A percentile compares a stretch with the other conserved stretches of the same genome.
phyloP scores from a whole-genome alignment of 2,113 vertebrate species.

The Carassius auratus region DNA sequence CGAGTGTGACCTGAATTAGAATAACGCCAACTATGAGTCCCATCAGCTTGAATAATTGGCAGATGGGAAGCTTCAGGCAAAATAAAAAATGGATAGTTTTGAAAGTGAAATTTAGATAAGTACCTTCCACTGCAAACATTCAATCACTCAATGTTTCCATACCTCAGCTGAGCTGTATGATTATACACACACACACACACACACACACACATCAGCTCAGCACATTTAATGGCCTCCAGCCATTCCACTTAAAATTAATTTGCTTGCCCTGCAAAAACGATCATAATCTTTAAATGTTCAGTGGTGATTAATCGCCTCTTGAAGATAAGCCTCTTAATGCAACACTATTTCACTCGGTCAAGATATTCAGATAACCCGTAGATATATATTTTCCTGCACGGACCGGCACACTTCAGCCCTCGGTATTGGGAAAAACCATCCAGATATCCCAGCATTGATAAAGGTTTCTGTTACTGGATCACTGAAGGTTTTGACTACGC shows the following conservation, averaged over 20 bases:
- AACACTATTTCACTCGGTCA: slow-evolving; percentile 19
- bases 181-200: slow-evolving; percentile 40
- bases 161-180: slow-evolving; percentile 42
- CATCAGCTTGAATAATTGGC: slow-evolving; percentile 42
- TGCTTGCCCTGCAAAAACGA: slow-evolving; percentile 45
- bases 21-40: slow-evolving; percentile 14
- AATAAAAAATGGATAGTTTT: slow-evolving; percentile 47
- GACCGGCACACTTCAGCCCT: not conserved
- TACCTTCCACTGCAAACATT: slow-evolving; percentile 39
- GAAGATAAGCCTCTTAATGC: slow-evolving; percentile 37
- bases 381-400: slow-evolving; percentile 7
- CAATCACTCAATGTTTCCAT: slow-evolving; percentile 10
- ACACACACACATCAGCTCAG: slow-evolving; percentile 15
- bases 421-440: not conserved
- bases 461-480: not conserved
- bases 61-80: slow-evolving; percentile 44
- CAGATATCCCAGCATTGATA: not conserved
- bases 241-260: slow-evolving; percentile 51
- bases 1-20: slow-evolving; percentile 5
- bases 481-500: not conserved
- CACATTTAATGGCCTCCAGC: slow-evolving; percentile 38
- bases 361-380: not conserved
- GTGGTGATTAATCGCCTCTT: slow-evolving; percentile 50
- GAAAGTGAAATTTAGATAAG: slow-evolving; percentile 42
- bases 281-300: slow-evolving; percentile 54